phyloP scores from a whole-genome alignment of 2,888 invertebrate genomes.

The Thymelicus lineola region DNA sequence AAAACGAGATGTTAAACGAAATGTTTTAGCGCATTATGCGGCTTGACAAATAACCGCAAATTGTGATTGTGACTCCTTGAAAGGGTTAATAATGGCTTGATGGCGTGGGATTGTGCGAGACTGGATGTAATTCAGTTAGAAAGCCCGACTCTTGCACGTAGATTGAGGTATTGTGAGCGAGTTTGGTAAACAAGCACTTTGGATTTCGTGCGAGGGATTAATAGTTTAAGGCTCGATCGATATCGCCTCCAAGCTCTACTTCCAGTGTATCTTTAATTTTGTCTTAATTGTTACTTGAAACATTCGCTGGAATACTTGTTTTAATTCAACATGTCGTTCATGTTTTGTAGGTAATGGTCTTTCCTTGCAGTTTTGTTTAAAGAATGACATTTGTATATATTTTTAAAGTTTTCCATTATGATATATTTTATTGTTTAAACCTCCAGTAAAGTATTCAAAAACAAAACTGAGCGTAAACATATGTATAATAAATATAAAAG shows the following conservation, averaged over 20 bases:
- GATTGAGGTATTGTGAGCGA: conserved; percentile 78
- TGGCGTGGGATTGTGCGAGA: conserved; percentile 70
- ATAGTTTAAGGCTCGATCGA: conserved; percentile 47
- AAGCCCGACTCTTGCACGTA: conserved; percentile 61
- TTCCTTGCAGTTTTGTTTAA: too few species aligned
- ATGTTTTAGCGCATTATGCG: conserved; percentile 60
- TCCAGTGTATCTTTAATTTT: conserved; percentile 3
- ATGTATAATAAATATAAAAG: too few species aligned
- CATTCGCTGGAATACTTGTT: neutral
- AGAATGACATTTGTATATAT: too few species aligned
- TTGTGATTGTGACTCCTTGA: conserved; percentile 79
- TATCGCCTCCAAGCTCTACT: conserved; percentile 15
- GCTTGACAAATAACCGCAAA: conserved; percentile 80
- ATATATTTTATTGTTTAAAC: neutral
- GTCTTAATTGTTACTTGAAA: neutral
- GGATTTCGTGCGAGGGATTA: conserved; percentile 55
- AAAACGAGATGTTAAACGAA: conserved; percentile 55
- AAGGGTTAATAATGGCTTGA: conserved; percentile 79
- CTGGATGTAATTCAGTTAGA: conserved; percentile 72
- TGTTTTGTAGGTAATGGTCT: too few species aligned
- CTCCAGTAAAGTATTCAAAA: too few species aligned
- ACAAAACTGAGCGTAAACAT: too few species aligned
- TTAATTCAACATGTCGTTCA: neutral
- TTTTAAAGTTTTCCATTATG: neutral
- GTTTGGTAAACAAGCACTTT: conserved; percentile 48